Base-by-base conservation (phyloP, 1,140 invertebrate species). In the Macrotrachela quadricornifera region DNA sequence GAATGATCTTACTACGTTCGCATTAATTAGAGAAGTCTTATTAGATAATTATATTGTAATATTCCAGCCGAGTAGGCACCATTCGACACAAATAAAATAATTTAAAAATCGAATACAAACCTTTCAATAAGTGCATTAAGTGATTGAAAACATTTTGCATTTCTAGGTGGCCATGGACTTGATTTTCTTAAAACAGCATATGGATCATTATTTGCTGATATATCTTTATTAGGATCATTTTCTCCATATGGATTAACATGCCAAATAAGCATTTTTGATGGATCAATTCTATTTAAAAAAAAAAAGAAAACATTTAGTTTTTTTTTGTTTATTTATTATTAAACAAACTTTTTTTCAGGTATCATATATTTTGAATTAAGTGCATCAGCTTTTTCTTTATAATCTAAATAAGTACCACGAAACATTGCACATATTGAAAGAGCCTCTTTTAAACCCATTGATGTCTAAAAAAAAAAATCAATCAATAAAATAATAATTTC, bases 111-210 rank as follows among this genome's bases (percentile, higher is more conserved):
- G n/a, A n/a, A n/a, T n/a, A n/a, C n/a, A n/a, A 57, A 68, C 67
- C 67, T 65, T 56, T 70, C 67, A 66, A 70, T 70, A 52, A 70
- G 69, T 48, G 57, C 63, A 57, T 70, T 70, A 11, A 70, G 59
- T 6, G 63, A 54, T 47, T 65, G 61, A 62, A 70, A 70, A 43
- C 64, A 66, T 10, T 62, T 59, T 38, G 67, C 63, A 60, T 69
- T 70, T 37, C 67, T 57, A 6, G 64, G 59, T 10, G 68, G 68
- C 68, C 68, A 70, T 14, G 66, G 64, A 50, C 65, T 68, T 46
- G 68, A 60, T 43, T 59, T 63, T 60, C 61, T 66, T 14, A 69
- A 55, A 45, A 67, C 64, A 46, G 66, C 65, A 39, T 64, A 65
- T 49, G 56, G 57, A 17, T 62, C 43, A 4, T 58, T 56, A 11